Percentiles rank a stretch among this genome's conserved stretches.
Evolutionary conservation across 1,140 invertebrate species (phyloP).

Genomic region (Trialeurodes vaporariorum): DNA sequence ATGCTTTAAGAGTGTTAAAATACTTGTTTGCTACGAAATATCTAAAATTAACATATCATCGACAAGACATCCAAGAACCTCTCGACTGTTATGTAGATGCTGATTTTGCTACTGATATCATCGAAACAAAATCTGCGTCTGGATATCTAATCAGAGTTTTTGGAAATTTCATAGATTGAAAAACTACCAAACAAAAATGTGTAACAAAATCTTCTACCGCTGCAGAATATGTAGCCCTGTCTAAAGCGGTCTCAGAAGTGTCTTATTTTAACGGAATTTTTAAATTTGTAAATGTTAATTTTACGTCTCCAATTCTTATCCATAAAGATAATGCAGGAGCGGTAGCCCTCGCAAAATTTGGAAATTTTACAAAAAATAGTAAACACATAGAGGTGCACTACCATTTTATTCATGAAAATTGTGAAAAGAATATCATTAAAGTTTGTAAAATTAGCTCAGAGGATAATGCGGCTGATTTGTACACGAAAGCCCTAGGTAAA

Average conservation of each 20-base stretch:
- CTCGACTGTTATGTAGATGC: constrained; percentile 29
- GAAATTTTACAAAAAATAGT: constrained; percentile 2
- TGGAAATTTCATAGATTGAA: constrained; percentile 27
- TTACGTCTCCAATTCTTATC: too few species aligned
- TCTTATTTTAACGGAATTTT: too few species aligned
- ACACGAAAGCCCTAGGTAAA: not conserved
- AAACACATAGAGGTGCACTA: not conserved
- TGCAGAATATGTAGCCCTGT: constrained; percentile 25
- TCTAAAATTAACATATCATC: constrained; percentile 17
- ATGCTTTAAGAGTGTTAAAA: constrained; percentile 34
- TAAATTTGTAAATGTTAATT: too few species aligned
- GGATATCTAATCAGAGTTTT: constrained; percentile 22
- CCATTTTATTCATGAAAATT: too few species aligned
- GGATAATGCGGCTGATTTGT: constrained; percentile 1
- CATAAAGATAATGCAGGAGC: constrained; percentile 7
- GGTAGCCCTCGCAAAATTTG: constrained; percentile 1
- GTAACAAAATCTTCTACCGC: constrained; percentile 24
- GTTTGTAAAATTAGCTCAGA: not conserved
- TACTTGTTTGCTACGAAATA: constrained; percentile 34
- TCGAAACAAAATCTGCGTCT: constrained; percentile 19
- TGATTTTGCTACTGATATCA: constrained; percentile 29
- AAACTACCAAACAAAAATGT: constrained; percentile 23
- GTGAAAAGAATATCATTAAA: not conserved
- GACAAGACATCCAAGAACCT: too few species aligned
- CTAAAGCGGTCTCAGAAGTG: too few species aligned